These are phyloP conservation scores for Tragelaphus strepsiceros DNA, from an alignment of 2,113 vertebrate genomes.

Conservation along the genomic window DNA sequence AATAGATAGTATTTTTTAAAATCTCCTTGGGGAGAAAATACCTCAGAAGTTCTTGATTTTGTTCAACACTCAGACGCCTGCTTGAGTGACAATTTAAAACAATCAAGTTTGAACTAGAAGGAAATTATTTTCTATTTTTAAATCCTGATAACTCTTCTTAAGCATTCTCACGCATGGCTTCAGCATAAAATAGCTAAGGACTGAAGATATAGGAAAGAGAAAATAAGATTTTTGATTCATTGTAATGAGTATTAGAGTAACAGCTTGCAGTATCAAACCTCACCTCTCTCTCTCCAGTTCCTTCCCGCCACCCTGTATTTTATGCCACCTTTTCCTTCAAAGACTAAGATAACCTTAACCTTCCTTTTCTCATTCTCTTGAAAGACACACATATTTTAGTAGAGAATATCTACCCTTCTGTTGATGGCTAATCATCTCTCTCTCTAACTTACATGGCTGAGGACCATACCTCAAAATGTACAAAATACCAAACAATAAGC, in stretches of 20 bases:
- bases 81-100: conserved; percentile 9
- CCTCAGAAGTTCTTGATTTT: neutral
- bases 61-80: neutral
- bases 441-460: neutral
- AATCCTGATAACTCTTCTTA: neutral
- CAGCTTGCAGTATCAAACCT: neutral
- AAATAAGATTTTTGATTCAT: neutral
- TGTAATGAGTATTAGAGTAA: neutral
- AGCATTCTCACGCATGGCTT: neutral
- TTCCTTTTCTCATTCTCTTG: neutral
- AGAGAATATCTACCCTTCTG: neutral
- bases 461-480: neutral
- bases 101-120: conserved; percentile 16
- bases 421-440: neutral
- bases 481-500: neutral
- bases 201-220: neutral
- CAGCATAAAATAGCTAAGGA: neutral
- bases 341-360: neutral
- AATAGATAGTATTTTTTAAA: neutral
- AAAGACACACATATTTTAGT: neutral
- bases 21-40: neutral
- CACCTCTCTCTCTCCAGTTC: neutral
- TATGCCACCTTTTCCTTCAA: neutral
- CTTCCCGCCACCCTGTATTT: fast-evolving
- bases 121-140: conserved; percentile 46